phyloP scores from a whole-genome alignment of 2,113 vertebrate species.

The Spea bombifrons region DNA sequence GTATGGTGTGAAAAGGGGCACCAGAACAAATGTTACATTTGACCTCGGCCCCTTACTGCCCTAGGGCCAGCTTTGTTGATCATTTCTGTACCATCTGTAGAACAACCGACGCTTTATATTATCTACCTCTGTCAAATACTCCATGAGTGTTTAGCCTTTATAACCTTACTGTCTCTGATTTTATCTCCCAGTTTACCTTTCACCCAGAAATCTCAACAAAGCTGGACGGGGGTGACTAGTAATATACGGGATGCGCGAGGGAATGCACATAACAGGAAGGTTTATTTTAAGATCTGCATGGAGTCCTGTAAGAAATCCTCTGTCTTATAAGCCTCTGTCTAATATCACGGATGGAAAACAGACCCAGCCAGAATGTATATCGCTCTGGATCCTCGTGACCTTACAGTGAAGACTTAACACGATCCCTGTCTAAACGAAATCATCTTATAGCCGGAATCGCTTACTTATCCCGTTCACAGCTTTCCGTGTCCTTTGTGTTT shows the following conservation, averaged over 20 bases:
- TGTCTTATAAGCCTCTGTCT: not conserved
- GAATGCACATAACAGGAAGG: not conserved
- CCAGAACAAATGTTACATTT: no score
- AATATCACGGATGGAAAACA: slow-evolving; percentile 2
- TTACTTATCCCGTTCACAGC: no score
- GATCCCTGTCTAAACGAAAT: not conserved
- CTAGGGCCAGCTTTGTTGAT: no score
- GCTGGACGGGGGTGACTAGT: not conserved
- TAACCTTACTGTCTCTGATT: no score
- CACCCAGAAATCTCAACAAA: not conserved
- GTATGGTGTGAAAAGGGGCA: no score
- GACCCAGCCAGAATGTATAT: not conserved
- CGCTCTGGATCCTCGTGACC: not conserved
- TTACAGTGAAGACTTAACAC: not conserved
- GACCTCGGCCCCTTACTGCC: no score
- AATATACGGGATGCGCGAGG: not conserved
- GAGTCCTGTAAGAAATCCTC: not conserved
- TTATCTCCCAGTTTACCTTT: not conserved
- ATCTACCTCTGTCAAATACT: no score
- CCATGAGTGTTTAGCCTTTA: no score
- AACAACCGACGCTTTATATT: no score
- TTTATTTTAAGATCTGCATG: slow-evolving; percentile 14
- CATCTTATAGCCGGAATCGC: not conserved
- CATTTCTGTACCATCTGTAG: no score
- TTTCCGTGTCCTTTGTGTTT: no score